Evolutionary conservation across 2,113 vertebrate genomes (phyloP).

Genomic region (Suricata suricatta): DNA sequence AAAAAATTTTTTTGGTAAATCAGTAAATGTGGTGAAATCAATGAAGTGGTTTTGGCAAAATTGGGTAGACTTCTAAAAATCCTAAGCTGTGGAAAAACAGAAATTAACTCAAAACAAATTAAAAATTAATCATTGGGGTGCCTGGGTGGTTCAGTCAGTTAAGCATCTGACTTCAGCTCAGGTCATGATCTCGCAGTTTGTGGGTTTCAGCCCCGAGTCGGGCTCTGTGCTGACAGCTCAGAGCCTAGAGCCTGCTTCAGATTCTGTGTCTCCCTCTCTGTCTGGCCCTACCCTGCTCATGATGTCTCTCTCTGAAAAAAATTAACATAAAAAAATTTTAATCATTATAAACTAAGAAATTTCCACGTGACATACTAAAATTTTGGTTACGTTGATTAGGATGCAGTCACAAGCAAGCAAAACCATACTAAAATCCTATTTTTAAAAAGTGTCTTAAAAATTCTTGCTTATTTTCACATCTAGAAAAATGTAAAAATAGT

Average conservation of each 20-base stretch:
- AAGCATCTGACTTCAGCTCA: no score
- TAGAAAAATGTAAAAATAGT: not conserved
- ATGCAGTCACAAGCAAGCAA: not conserved
- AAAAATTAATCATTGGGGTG: not conserved
- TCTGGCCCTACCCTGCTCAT: no score
- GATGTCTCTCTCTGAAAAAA: no score
- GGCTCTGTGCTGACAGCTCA: no score
- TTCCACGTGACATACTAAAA: not conserved
- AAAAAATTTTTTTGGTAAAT: not conserved
- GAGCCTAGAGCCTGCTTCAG: no score
- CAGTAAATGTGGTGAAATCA: not conserved
- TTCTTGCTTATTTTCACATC: not conserved
- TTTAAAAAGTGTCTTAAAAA: not conserved
- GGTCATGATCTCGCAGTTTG: no score
- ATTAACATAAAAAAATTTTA: no score
- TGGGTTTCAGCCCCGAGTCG: no score
- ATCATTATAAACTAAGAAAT: not conserved
- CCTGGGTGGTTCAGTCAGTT: no score
- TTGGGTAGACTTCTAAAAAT: not conserved
- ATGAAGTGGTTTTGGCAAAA: not conserved
- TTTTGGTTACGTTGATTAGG: not conserved
- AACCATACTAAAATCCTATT: not conserved
- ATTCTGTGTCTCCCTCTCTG: no score
- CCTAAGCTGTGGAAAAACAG: not conserved
- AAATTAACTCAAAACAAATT: not conserved